Base-by-base conservation (phyloP, 2,113 vertebrate species). In the Chunga burmeisteri region DNA sequence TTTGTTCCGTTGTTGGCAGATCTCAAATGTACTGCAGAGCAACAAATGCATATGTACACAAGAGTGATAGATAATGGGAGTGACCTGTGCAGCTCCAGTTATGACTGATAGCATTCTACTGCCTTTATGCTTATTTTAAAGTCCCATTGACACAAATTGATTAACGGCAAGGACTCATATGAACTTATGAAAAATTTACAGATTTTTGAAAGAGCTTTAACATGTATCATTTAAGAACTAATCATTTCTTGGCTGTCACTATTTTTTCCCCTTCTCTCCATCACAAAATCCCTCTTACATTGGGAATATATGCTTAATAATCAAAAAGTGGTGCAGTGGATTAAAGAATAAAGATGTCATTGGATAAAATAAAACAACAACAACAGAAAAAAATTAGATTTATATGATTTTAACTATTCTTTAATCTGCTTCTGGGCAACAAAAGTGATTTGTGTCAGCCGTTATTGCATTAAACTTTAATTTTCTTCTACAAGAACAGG, bases 401-500 rank as follows among this genome's bases (percentile, higher is more conserved):
- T 98, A 95, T 97, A 97, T 98, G 93, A 98, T 97, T 98, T 98
- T 98, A 98, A 98, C 98, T 98, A 97, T 98, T 98, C 97, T 97
- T 98, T 98, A 98, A 98, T 98, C 98, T 98, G 96, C 96, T 98
- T 98, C 97, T 98, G 97, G 98, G 98, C 97, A 98, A 98, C 98
- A 97, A 97, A 98, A 98, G 96, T 98, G 98, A 98, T 98, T 98
- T 98, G 97, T 98, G 98, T 98, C 97, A 98, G 98, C 96, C 17
- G 90, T 98, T 99, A 98, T 98, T 98, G 97, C 98, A 98, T 98
- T 98, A 98, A 98, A 98, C 96, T 98, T 98, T 98, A 98, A 98
- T 98, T 98, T 98, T 98, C 98, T 98, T 98, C 97, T 94, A 97
- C 94, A 77, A 93, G 98, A 97, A 94, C 95, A 98, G 98, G 98